Percentiles rank a stretch among this genome's conserved stretches.
Conservation (phyloP, 2,888 invertebrate genomes). For the Aelia acuminata region DNA sequence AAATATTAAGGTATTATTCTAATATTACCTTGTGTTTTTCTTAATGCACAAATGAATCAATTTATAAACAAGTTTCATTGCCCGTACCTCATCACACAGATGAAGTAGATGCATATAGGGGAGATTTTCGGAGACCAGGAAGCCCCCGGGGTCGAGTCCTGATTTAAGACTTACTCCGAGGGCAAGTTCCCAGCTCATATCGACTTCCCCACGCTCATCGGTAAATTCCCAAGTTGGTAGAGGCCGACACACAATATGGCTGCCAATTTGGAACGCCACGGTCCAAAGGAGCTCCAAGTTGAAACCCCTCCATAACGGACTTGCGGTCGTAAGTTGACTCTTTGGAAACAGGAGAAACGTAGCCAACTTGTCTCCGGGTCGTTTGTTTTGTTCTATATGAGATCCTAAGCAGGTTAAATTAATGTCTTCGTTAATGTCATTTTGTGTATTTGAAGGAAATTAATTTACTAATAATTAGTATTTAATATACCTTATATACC, state of each 20-base stretch:
- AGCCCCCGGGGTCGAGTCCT: neutral
- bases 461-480: too few relatives aligned
- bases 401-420: neutral
- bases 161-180: neutral
- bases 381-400: neutral
- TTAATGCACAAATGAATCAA: too few relatives aligned
- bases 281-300: neutral
- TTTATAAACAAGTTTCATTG: slow-evolving; percentile 8
- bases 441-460: too few relatives aligned
- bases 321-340: neutral
- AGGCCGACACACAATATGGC: slow-evolving; percentile 54
- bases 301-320: slow-evolving; percentile 24
- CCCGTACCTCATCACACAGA: neutral
- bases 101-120: neutral
- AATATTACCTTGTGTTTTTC: too few relatives aligned
- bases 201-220: slow-evolving; percentile 2
- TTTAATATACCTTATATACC: too few relatives aligned
- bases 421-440: too few relatives aligned
- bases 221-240: slow-evolving; percentile 40
- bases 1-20: too few relatives aligned
- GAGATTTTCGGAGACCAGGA: neutral
- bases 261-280: slow-evolving; percentile 54
- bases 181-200: slow-evolving; percentile 21
- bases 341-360: slow-evolving; percentile 9
- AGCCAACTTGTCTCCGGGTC: neutral